Percentiles rank a stretch among this genome's conserved stretches.
phyloP scores from a whole-genome alignment of 2,888 invertebrate species.

The Plebejus anna region DNA sequence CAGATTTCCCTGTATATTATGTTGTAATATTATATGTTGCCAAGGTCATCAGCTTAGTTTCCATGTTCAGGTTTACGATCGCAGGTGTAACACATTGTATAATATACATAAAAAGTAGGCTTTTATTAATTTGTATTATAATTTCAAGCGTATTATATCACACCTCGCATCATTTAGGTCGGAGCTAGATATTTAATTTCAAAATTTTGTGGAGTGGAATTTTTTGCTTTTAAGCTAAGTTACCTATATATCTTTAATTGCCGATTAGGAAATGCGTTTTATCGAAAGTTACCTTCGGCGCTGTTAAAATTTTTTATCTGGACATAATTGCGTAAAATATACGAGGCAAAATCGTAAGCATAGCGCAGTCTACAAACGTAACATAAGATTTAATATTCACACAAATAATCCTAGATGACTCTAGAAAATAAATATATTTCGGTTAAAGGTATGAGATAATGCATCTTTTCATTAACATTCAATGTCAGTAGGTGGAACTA shows the following conservation, averaged over 20 bases:
- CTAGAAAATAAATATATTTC: not conserved
- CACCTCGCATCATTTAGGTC: not conserved
- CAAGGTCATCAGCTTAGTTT: not conserved
- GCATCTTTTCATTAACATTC: not conserved
- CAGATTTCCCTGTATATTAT: not conserved
- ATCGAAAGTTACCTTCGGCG: no score
- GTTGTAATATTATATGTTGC: slow-evolving; percentile 5
- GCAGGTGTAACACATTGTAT: not conserved
- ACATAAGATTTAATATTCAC: not conserved
- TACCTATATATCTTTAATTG: not conserved
- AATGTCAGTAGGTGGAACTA: not conserved
- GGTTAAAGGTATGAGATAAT: not conserved
- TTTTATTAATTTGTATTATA: slow-evolving; percentile 5
- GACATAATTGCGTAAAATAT: no score
- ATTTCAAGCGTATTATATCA: not conserved
- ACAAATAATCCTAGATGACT: not conserved
- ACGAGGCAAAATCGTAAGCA: not conserved
- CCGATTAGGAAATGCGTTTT: not conserved
- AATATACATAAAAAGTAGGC: slow-evolving; percentile 1
- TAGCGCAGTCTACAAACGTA: not conserved
- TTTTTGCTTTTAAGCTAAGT: not conserved
- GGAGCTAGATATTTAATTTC: not conserved
- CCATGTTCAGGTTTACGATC: not conserved
- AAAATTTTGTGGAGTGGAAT: not conserved
- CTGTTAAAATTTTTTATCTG: no score